Conservation (phyloP, 2,113 vertebrate genomes). For the Bufo bufo region DNA sequence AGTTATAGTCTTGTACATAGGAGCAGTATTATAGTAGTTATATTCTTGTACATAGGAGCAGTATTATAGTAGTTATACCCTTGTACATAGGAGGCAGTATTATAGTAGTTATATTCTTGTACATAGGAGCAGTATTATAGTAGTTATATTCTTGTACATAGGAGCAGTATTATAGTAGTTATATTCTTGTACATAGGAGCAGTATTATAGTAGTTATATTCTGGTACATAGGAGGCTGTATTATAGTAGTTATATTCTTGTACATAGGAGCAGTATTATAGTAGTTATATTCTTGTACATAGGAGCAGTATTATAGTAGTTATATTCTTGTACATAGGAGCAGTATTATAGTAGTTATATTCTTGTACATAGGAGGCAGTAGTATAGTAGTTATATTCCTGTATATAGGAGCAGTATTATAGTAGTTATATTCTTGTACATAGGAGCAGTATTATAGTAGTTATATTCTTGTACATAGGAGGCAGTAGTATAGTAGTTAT, state of each 20-base stretch:
- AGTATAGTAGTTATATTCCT: constrained; percentile 9
- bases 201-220: constrained; percentile 10
- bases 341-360: constrained; percentile 12
- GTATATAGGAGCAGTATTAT: background rate
- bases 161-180: background rate
- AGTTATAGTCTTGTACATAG: background rate
- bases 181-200: background rate
- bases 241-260: constrained; percentile 9
- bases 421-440: constrained; percentile 5
- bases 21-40: background rate
- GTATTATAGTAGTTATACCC: background rate
- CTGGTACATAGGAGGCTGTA: background rate
- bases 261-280: constrained; percentile 4
- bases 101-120: constrained; percentile 8
- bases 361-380: constrained; percentile 2
- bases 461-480: background rate
- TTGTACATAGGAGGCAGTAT: background rate
- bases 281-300: background rate
- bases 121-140: background rate
- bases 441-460: constrained; percentile 9
- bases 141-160: background rate
- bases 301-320: background rate
- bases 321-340: background rate
- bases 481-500: background rate
- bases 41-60: background rate